Percentiles rank a stretch among this genome's conserved stretches.
Conservation (phyloP, 2,888 invertebrate species). For the Phengaris alcon region DNA sequence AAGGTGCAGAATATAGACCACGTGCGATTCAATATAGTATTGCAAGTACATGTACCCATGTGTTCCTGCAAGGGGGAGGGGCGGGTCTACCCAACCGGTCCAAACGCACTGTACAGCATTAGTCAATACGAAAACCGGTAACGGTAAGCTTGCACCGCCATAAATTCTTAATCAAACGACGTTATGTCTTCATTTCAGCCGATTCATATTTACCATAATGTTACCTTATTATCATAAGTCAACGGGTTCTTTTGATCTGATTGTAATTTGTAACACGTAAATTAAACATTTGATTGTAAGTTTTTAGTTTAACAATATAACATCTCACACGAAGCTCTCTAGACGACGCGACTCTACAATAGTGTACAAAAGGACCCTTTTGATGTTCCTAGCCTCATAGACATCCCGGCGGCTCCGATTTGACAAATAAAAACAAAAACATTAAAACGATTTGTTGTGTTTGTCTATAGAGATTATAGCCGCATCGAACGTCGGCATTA, state of each 20-base stretch:
- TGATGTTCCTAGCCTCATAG: no score
- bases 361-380: no score
- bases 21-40: constrained; percentile 6
- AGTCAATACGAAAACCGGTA: constrained; percentile 63
- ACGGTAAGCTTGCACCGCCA: constrained; percentile 41
- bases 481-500: no score
- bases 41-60: constrained; percentile 13
- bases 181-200: constrained; percentile 41
- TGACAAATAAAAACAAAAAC: no score
- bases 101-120: constrained; percentile 56
- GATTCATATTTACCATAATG: constrained; percentile 19
- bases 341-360: no score
- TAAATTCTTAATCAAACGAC: constrained; percentile 43
- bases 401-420: no score
- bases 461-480: no score
- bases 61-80: constrained; percentile 42
- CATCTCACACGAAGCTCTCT: no score
- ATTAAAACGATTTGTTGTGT: no score
- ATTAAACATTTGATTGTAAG: neutral
- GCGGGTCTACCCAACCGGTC: constrained; percentile 61
- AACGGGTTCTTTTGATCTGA: constrained; percentile 14
- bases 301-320: no score
- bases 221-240: constrained; percentile 11
- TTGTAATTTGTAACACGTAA: neutral
- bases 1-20: constrained; percentile 7